A percentile compares a stretch with the other conserved stretches of the same genome.
Evolutionary conservation across 2,888 invertebrate genomes (phyloP).

Genomic region (Hypena proboscidalis): DNA sequence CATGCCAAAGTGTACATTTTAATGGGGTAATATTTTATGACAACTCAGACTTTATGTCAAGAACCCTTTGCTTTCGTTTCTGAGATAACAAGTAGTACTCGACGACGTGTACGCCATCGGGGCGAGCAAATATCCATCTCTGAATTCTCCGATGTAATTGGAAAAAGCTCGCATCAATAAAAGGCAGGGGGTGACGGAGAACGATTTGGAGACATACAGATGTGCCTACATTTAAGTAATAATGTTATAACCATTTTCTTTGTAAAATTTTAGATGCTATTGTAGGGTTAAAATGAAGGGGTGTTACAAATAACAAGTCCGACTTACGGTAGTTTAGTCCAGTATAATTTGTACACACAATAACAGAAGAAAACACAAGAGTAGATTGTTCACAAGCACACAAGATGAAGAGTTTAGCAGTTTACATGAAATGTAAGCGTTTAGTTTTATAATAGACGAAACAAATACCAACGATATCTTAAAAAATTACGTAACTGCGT

Average conservation of each 20-base stretch:
- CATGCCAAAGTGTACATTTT: too few relatives aligned
- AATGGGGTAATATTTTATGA: conserved; percentile 36
- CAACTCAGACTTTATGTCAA: conserved; percentile 49
- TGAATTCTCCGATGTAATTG: conserved; percentile 69
- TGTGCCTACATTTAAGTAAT: conserved; percentile 44
- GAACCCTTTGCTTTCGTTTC: conserved; percentile 58
- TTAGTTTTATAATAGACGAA: too few relatives aligned
- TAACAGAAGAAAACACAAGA: too few relatives aligned
- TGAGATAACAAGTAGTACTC: conserved; percentile 53
- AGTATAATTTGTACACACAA: too few relatives aligned
- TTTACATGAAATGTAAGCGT: too few relatives aligned
- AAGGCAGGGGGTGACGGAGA: conserved; percentile 61
- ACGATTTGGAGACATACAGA: conserved; percentile 54
- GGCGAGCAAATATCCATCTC: conserved; percentile 61
- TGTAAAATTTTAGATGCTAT: too few relatives aligned
- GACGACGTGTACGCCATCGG: conserved; percentile 37
- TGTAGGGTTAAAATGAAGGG: too few relatives aligned
- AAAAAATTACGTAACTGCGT: not conserved
- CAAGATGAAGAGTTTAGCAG: too few relatives aligned
- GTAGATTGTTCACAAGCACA: too few relatives aligned
- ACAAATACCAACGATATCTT: too few relatives aligned
- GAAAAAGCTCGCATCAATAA: conserved; percentile 72
- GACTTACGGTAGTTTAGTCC: too few relatives aligned
- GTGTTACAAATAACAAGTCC: too few relatives aligned
- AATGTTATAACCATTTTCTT: conserved; percentile 43